Conservation (phyloP, 2,888 invertebrate species). For the Tubulanus polymorphus region DNA sequence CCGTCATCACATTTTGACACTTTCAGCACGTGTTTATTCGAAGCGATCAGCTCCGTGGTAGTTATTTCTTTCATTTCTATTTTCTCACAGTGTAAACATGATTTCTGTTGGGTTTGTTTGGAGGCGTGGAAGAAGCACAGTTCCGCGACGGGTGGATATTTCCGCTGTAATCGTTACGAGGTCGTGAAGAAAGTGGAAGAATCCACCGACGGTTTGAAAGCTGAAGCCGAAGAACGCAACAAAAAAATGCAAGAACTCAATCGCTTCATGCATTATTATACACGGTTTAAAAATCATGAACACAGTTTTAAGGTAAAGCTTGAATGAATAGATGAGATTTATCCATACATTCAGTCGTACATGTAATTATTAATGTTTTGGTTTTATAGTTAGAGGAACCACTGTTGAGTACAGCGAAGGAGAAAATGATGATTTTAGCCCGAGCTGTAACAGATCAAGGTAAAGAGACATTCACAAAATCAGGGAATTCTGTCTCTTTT, state of each 20-base stretch:
- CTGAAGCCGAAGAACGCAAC: conserved; percentile 61
- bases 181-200: conserved; percentile 64
- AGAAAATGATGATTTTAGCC: conserved; percentile 64
- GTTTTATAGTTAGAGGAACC: conserved; percentile 61
- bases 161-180: conserved; percentile 64
- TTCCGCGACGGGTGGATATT: conserved; percentile 68
- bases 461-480: too few relatives aligned
- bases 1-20: too few relatives aligned
- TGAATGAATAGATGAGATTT: too few relatives aligned
- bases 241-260: conserved; percentile 63
- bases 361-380: conserved; percentile 4
- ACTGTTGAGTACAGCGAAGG: conserved; percentile 59
- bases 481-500: too few relatives aligned
- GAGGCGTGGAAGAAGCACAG: conserved; percentile 70
- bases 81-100: conserved; percentile 63
- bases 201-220: conserved; percentile 59
- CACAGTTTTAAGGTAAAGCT: conserved; percentile 60
- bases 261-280: conserved; percentile 65
- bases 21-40: too few relatives aligned
- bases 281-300: conserved; percentile 64
- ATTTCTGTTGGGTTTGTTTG: conserved; percentile 71
- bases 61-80: background rate
- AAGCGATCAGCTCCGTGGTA: too few relatives aligned
- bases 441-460: conserved; percentile 53
- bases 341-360: too few relatives aligned